These are phyloP conservation scores for Drosophila sordidula DNA, from an alignment of 2,888 invertebrate genomes.

Conservation along the genomic window DNA sequence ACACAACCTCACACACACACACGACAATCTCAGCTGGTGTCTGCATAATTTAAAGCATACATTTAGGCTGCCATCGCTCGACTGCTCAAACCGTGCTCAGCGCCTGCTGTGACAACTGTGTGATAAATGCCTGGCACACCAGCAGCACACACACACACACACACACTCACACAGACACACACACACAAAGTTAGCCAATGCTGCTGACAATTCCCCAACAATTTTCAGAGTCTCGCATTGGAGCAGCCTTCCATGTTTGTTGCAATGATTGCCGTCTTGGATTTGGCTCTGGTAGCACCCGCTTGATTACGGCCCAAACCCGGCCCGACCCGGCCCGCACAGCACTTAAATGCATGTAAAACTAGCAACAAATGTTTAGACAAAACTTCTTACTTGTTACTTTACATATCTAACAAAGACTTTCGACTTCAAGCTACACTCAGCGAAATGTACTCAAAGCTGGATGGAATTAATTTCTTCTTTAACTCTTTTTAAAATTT, in stretches of 20 bases:
- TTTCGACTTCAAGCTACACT: constrained; percentile 2
- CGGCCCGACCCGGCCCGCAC: constrained; percentile 9
- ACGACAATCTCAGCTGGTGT: constrained; percentile 77
- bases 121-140: constrained; percentile 72
- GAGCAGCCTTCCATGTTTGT: constrained; percentile 43
- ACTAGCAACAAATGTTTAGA: constrained; percentile 75
- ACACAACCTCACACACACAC: constrained; percentile 13
- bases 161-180: constrained; percentile 8
- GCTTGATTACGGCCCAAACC: constrained; percentile 58
- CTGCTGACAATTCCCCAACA: constrained; percentile 67
- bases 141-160: constrained; percentile 22
- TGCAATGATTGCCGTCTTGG: constrained; percentile 69
- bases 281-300: constrained; percentile 36
- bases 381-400: constrained; percentile 74
- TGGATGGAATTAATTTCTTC: no score
- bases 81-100: constrained; percentile 42
- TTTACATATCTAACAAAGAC: constrained; percentile 68
- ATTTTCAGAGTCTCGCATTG: constrained; percentile 50
- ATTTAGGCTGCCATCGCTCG: constrained; percentile 71
- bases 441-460: neutral
- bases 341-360: constrained; percentile 51
- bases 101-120: constrained; percentile 70
- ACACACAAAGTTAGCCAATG: constrained; percentile 13
- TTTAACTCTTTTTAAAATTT: no score
- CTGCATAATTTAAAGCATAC: constrained; percentile 81